phyloP scores from a whole-genome alignment of 2,888 invertebrate species.

The Panzeria rudis region DNA sequence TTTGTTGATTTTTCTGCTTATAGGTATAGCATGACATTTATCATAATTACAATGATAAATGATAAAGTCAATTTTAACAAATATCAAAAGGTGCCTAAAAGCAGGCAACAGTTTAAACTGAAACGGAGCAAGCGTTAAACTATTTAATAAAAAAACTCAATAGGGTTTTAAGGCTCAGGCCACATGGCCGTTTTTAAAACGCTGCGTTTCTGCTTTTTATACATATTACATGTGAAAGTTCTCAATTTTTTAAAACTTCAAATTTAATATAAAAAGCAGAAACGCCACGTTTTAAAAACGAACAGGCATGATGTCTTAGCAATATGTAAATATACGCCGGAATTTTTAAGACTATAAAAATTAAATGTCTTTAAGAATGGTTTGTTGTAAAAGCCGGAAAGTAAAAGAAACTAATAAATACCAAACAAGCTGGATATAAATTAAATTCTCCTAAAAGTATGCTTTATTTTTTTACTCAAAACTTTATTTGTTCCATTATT shows the following conservation, averaged over 20 bases:
- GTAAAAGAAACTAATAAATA: too few relatives aligned
- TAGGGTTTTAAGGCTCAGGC: neutral
- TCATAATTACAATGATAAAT: slow-evolving; percentile 49
- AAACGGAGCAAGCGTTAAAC: neutral
- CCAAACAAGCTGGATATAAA: neutral
- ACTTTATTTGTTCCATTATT: neutral
- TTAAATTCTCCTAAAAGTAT: neutral
- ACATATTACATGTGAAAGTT: too few relatives aligned
- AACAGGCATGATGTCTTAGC: too few relatives aligned
- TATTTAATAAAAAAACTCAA: neutral
- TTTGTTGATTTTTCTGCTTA: slow-evolving; percentile 51
- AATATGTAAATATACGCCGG: too few relatives aligned
- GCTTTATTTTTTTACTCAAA: neutral
- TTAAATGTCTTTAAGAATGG: too few relatives aligned
- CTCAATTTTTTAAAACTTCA: too few relatives aligned
- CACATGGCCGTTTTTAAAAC: too few relatives aligned
- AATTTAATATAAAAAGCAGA: too few relatives aligned
- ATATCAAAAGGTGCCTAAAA: neutral
- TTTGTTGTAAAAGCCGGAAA: too few relatives aligned
- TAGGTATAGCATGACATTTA: slow-evolving; percentile 52
- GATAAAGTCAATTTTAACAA: slow-evolving; percentile 45
- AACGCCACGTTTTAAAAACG: too few relatives aligned
- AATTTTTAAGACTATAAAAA: too few relatives aligned
- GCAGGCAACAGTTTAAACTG: neutral
- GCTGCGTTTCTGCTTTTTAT: too few relatives aligned